Conservation (phyloP, 2,797 vertebrate genomes). For the Synanceia verrucosa region DNA sequence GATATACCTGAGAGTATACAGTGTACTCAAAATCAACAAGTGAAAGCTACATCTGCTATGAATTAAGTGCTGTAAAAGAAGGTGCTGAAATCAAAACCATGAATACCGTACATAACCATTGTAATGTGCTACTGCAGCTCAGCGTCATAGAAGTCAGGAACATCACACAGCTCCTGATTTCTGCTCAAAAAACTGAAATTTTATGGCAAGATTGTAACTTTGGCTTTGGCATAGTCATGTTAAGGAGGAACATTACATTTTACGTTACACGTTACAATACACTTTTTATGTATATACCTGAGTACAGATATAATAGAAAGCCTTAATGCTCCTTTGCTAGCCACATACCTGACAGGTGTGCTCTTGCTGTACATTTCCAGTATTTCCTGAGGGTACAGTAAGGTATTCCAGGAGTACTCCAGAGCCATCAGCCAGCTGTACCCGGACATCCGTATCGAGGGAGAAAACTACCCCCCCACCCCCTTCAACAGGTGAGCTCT, state of each 20-base stretch:
- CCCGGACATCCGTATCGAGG: slow-evolving; percentile 83
- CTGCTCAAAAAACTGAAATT: slow-evolving; percentile 27
- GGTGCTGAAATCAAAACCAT: slow-evolving; percentile 85
- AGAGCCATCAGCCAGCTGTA: slow-evolving; percentile 82
- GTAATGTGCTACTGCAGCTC: slow-evolving; percentile 63
- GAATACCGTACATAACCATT: slow-evolving; percentile 91
- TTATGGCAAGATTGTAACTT: slow-evolving; percentile 41
- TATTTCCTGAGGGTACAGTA: slow-evolving; percentile 87
- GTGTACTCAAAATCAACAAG: slow-evolving; percentile 56
- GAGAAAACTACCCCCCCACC: slow-evolving; percentile 82
- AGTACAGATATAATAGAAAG: no score
- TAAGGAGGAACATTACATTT: slow-evolving; percentile 56
- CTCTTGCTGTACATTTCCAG: slow-evolving; percentile 47
- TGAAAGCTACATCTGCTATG: slow-evolving; percentile 83
- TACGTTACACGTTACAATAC: no score
- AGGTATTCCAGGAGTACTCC: slow-evolving; percentile 85
- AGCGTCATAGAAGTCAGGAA: slow-evolving; percentile 41
- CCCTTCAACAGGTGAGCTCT: slow-evolving; percentile 76
- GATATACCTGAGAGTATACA: no score
- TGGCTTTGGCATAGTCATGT: slow-evolving; percentile 65
- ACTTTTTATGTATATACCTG: no score
- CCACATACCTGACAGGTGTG: neutral
- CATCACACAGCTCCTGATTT: no score
- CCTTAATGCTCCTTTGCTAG: neutral
- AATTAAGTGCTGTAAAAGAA: slow-evolving; percentile 90